Evolutionary conservation across 1,140 invertebrate genomes (phyloP).

Genomic region (Ceratitis capitata): DNA sequence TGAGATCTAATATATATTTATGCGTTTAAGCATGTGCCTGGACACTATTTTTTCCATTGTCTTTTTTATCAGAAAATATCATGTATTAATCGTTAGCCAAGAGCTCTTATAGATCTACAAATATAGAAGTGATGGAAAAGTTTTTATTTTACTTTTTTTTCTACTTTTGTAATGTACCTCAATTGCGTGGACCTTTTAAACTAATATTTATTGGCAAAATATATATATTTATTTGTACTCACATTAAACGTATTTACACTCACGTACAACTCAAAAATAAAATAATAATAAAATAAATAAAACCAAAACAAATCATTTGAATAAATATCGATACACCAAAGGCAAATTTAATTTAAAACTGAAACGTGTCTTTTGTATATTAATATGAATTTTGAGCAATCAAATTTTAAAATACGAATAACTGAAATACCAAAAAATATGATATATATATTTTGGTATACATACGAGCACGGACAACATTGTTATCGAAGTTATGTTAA

Average conservation of each 20-base stretch:
- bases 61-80: too few relatives aligned
- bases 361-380: neutral
- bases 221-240: neutral
- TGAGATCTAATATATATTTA: too few relatives aligned
- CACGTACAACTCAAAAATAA: neutral
- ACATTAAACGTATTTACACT: neutral
- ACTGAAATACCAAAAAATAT: neutral
- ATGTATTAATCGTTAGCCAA: too few relatives aligned
- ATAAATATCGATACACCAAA: conserved; percentile 8
- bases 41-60: too few relatives aligned
- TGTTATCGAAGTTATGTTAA: too few relatives aligned
- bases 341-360: conserved; percentile 18
- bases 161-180: neutral
- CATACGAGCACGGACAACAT: neutral
- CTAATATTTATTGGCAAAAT: neutral
- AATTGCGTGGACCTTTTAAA: neutral
- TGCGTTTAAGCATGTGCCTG: too few relatives aligned
- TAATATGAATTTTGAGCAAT: conserved; percentile 2
- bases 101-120: too few relatives aligned
- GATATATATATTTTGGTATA: neutral
- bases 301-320: neutral
- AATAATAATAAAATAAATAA: too few relatives aligned
- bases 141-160: too few relatives aligned
- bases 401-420: neutral
- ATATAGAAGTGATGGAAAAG: too few relatives aligned